These are phyloP conservation scores for Zygothrica quintamaculata DNA, from an alignment of 2,888 invertebrate genomes.

Conservation along the genomic window DNA sequence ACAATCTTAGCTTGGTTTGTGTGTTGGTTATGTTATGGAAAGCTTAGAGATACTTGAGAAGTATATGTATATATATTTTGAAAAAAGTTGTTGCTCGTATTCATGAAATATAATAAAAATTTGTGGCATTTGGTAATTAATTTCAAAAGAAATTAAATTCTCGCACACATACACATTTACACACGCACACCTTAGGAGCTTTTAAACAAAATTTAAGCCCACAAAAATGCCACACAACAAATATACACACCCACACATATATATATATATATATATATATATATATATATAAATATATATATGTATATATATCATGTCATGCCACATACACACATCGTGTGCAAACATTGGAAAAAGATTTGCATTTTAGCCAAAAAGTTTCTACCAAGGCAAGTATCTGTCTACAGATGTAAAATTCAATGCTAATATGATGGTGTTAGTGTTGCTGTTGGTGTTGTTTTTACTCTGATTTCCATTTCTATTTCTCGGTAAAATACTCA, in stretches of 20 bases:
- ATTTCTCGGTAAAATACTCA: constrained; percentile 9
- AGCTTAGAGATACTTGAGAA: no score
- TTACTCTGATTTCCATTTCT: not conserved
- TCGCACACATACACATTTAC: no score
- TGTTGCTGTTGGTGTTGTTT: constrained; percentile 17
- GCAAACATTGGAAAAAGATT: constrained; percentile 51
- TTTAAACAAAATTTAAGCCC: constrained; percentile 43
- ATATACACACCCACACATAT: constrained; percentile 5
- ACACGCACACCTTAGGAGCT: no score
- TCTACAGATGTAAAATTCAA: not conserved
- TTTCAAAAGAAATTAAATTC: no score
- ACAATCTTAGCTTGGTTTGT: no score
- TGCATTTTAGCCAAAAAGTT: constrained; percentile 49
- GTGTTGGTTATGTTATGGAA: no score
- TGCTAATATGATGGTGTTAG: constrained; percentile 1
- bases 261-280: constrained; percentile 2
- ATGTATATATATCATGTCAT: no score
- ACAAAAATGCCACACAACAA: constrained; percentile 21
- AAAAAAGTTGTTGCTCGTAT: constrained; percentile 26
- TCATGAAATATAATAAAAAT: constrained; percentile 41
- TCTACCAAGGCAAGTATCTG: constrained; percentile 1
- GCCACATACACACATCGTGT: constrained; percentile 15
- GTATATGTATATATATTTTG: constrained; percentile 7
- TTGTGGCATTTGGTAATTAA: constrained; percentile 28
- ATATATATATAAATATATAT: not conserved